Evolutionary conservation across 2,888 invertebrate genomes (phyloP), one percentile per base, ranked within the genome.

Genomic region (Euphydryas editha): DNA sequence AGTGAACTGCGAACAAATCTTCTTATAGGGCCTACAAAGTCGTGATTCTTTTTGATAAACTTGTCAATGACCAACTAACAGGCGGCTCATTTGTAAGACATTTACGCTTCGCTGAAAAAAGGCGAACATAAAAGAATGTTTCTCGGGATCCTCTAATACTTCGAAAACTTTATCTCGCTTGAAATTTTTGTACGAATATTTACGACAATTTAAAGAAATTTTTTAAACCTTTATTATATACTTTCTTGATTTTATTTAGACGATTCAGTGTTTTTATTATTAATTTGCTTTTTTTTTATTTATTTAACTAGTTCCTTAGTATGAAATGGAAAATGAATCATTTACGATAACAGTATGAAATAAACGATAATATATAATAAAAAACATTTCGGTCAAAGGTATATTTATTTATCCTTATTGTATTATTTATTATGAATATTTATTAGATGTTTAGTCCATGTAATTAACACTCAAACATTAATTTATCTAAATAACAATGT

Each of bases 51-150:
- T 66, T 62, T 66, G 62, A 66, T 69, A 69, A 69, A 62, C 60
- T 65, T 64, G 69, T 69, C 66, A 60, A 65, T 68, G 66, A 60
- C 58, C 65, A 70, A 68, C 62, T 68, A 70, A 66, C 60, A 68
- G 69, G 55, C 65, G n/a, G 57, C 60, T 68, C 57, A 68, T 68
- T 61, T 58, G 67, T 64, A 51, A 64, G 56, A 64, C 64, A 68
- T 68, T 67, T 68, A 68, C 63, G 67, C 62, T 59, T 59, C 54
- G 57, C 30, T 59, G 62, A 63, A 62, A 67, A 67, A 56, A 63
- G 67, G 49, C 65, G 65, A 59, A 64, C 54, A 58, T 68, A 64
- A 67, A 68, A 51, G 68, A 61, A 68, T 64, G 51, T 61, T 60
- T 60, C 57, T 54, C 15, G 49, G 64, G 61, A 58, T 44, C 63